Percentiles rank a stretch among this genome's conserved stretches.
These are phyloP conservation scores for Amphimallon solstitiale DNA, from an alignment of 2,888 invertebrate species.

Conservation along the genomic window DNA sequence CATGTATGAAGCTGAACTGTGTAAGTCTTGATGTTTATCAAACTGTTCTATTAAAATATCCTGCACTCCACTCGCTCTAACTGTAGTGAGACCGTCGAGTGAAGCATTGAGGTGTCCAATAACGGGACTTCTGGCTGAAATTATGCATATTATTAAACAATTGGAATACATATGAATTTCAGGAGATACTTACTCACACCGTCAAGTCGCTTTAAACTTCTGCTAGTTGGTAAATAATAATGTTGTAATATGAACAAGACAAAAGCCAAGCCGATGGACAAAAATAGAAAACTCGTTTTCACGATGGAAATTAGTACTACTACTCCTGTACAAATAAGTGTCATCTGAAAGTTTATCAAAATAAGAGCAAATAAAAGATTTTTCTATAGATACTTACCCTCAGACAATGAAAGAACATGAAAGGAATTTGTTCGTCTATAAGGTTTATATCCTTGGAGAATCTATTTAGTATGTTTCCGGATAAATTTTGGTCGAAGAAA, in stretches of 20 bases:
- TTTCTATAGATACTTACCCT: no score
- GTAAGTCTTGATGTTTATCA: conserved; percentile 57
- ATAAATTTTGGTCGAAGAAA: conserved; percentile 47
- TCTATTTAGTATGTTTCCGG: conserved; percentile 50
- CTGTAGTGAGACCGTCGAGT: conserved; percentile 59
- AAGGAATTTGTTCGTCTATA: no score
- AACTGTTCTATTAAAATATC: conserved; percentile 55
- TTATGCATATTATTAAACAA: background rate
- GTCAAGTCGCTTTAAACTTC: conserved; percentile 78
- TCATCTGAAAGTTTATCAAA: conserved; percentile 32
- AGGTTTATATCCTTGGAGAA: no score
- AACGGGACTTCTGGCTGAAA: conserved; percentile 58
- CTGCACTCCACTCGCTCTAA: conserved; percentile 56
- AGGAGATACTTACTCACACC: conserved; percentile 58
- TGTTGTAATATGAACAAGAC: conserved; percentile 72
- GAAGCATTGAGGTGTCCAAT: conserved; percentile 59
- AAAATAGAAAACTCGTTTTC: conserved; percentile 74
- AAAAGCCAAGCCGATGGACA: conserved; percentile 70
- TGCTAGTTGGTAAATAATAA: conserved; percentile 76
- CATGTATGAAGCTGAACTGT: conserved; percentile 57
- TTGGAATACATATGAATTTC: background rate
- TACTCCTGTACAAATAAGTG: conserved; percentile 72
- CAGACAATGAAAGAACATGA: no score
- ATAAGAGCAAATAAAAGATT: no score
- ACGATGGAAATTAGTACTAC: conserved; percentile 75